phyloP scores from a whole-genome alignment of 1,140 invertebrate genomes.

The Phocides pigmalion region DNA sequence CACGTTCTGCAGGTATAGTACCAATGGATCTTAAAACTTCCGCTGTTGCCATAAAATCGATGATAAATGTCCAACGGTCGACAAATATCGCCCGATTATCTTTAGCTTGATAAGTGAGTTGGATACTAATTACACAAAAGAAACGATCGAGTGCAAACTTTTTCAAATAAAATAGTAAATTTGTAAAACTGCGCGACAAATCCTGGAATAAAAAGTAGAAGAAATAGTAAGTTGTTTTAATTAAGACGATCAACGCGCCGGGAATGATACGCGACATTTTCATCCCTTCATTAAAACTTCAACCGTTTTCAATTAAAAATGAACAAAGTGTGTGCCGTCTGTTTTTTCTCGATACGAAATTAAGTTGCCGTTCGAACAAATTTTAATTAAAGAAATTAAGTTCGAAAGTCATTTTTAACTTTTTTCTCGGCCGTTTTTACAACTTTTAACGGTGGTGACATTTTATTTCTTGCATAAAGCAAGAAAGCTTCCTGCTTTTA shows the following conservation, averaged over 20 bases:
- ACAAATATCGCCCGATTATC: too few relatives aligned
- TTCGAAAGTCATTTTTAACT: conserved; percentile 13
- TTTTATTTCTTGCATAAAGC: background rate
- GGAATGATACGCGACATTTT: conserved; percentile 36
- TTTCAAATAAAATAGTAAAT: too few relatives aligned
- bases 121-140: too few relatives aligned
- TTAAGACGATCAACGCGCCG: conserved; percentile 37
- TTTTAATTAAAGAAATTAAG: conserved; percentile 29
- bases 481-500: background rate
- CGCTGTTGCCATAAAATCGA: too few relatives aligned
- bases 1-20: too few relatives aligned
- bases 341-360: conserved; percentile 10
- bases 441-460: conserved; percentile 2
- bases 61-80: too few relatives aligned
- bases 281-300: conserved; percentile 48
- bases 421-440: too few relatives aligned
- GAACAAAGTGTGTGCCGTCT: conserved; percentile 34
- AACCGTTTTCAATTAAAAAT: conserved; percentile 47
- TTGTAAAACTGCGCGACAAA: conserved; percentile 3
- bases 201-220: conserved; percentile 1
- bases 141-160: too few relatives aligned
- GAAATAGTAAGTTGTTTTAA: conserved; percentile 40
- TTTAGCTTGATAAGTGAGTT: too few relatives aligned
- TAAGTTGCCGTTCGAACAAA: conserved; percentile 23
- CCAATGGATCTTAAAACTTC: too few relatives aligned